Evolutionary conservation across 2,113 vertebrate species (phyloP).

Genomic region (Lamprologus callipterus): DNA sequence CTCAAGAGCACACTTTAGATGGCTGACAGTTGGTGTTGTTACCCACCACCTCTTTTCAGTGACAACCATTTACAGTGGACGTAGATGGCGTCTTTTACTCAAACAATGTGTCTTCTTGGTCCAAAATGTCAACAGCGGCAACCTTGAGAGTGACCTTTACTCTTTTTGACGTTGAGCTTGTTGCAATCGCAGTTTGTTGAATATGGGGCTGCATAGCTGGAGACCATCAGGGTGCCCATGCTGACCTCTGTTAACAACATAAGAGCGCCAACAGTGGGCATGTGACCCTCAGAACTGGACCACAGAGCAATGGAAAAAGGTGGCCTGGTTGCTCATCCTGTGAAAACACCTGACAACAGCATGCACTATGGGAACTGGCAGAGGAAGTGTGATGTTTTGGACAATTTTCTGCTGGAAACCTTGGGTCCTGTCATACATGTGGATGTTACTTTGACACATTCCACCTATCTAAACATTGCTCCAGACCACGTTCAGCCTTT

Average conservation of each 20-base stretch:
- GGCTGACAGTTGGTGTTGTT: not conserved
- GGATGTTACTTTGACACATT: not conserved
- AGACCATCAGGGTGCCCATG: not conserved
- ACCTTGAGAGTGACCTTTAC: fast-evolving
- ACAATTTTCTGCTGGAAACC: not conserved
- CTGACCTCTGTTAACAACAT: not conserved
- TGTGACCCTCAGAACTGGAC: not conserved
- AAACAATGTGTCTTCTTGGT: not conserved
- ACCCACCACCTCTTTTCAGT: not conserved
- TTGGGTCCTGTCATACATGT: not conserved
- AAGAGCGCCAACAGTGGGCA: not conserved
- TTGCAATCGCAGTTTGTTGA: not conserved
- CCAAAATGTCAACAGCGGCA: fast-evolving
- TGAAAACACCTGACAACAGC: not conserved
- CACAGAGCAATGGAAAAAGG: not conserved
- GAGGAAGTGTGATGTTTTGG: not conserved
- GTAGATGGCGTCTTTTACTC: not conserved
- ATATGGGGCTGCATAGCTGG: not conserved
- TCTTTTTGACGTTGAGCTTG: not conserved
- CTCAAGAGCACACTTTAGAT: not conserved
- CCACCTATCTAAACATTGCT: not conserved
- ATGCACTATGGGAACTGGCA: not conserved
- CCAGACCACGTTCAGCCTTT: not conserved
- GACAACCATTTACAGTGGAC: fast-evolving
- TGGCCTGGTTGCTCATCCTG: not conserved